phyloP scores from a whole-genome alignment of 1,140 invertebrate species.

The Augochlora pura region DNA sequence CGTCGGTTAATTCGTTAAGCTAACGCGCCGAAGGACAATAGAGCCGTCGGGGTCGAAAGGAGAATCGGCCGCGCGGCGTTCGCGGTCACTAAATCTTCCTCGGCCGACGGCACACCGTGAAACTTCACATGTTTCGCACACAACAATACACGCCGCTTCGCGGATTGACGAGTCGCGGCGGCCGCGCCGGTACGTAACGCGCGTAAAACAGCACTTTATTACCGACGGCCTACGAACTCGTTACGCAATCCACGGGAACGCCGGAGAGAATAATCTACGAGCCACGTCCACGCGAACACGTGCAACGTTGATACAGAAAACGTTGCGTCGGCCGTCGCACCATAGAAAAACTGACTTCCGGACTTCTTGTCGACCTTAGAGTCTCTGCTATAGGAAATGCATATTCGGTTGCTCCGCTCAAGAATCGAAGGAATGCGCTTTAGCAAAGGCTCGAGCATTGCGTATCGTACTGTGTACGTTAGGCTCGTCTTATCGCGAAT shows the following conservation, averaged over 20 bases:
- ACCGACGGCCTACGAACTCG: slow-evolving; percentile 15
- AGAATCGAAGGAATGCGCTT: too few species aligned
- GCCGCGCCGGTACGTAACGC: slow-evolving; percentile 17
- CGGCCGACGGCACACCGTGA: neutral
- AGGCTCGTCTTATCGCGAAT: too few species aligned
- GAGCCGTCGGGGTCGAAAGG: neutral
- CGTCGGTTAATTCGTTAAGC: too few species aligned
- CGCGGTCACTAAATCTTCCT: slow-evolving; percentile 9
- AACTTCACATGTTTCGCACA: neutral
- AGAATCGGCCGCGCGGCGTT: too few species aligned
- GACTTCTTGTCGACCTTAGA: neutral
- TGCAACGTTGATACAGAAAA: slow-evolving; percentile 31
- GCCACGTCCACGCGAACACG: slow-evolving; percentile 50
- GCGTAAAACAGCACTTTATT: slow-evolving; percentile 54
- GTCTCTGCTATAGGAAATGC: too few species aligned
- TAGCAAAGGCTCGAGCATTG: too few species aligned
- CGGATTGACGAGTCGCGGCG: too few species aligned
- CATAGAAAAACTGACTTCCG: neutral
- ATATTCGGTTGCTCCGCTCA: neutral
- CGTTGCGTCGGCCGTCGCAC: neutral
- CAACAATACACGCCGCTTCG: neutral
- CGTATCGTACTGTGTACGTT: too few species aligned
- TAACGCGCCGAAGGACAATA: too few species aligned
- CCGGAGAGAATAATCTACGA: slow-evolving; percentile 61
- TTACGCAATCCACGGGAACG: slow-evolving; percentile 54